Evolutionary conservation across 2,888 invertebrate species (phyloP).

Genomic region (Magallana nippona): DNA sequence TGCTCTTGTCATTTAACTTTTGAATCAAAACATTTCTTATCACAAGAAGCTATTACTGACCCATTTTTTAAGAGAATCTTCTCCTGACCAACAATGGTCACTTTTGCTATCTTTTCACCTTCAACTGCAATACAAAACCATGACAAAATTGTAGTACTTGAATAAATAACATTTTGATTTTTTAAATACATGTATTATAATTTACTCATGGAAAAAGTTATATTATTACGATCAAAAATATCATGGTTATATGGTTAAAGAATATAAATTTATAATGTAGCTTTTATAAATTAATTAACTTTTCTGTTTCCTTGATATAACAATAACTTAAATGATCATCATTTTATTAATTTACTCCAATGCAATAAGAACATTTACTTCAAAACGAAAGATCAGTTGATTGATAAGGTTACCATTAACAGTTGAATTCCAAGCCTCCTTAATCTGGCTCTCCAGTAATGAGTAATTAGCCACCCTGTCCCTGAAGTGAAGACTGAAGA

Average conservation of each 20-base stretch:
- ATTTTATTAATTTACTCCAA: too few species aligned
- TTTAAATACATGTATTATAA: too few species aligned
- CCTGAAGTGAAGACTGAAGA: slow-evolving; percentile 51
- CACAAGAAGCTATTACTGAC: slow-evolving; percentile 16
- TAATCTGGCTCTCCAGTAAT: slow-evolving; percentile 47
- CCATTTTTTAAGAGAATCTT: slow-evolving; percentile 20
- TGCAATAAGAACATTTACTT: too few species aligned
- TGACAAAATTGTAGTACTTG: background rate
- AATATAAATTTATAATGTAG: too few species aligned
- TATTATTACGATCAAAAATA: too few species aligned
- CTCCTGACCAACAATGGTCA: slow-evolving; percentile 36
- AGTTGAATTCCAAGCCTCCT: slow-evolving; percentile 52
- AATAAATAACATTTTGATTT: background rate
- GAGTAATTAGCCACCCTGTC: slow-evolving; percentile 47
- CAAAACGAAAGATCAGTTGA: background rate
- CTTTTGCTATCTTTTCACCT: slow-evolving; percentile 18
- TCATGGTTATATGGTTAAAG: too few species aligned
- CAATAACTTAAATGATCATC: too few species aligned
- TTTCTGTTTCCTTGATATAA: too few species aligned
- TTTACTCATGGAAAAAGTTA: too few species aligned
- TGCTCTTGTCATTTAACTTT: too few species aligned
- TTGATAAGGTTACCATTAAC: slow-evolving; percentile 21
- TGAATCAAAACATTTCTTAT: too few species aligned
- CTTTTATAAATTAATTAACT: too few species aligned
- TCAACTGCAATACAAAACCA: background rate